Evolutionary conservation across 2,888 invertebrate species (phyloP), one percentile per base, ranked within the genome.

Genomic region (Trachelus stipa): DNA sequence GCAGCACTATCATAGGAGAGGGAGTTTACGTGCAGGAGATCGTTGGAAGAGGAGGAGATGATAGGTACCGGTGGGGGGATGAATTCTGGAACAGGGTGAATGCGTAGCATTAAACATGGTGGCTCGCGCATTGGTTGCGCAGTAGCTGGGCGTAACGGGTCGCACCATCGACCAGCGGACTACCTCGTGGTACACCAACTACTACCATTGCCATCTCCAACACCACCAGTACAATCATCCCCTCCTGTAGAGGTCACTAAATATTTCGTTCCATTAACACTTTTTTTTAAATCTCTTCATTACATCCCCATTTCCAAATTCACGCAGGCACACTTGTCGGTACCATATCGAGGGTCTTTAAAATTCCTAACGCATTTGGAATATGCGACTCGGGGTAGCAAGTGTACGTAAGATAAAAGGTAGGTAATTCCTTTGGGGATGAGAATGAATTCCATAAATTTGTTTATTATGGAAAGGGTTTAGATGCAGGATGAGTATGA

Each of bases 21-120:
- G 76, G 85, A 79, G 75, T 69, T 34, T 77, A 79, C 79, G 83
- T 78, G 78, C 69, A 33, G 30, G 69, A 30, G 33, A 69, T 40
- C 40, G 71, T 4, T 71, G 71, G n/a, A 12, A n/a, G 71, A 71
- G 71, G 79, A 85, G 81, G 85, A 85, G 84, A 40, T 40, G 40
- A 40, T 40, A 40, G 40, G 15, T 15, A 69, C 12, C 30, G 69
- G 30, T 69, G 33, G 69, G 31, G 69, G 69, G 33, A 69, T 12
- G 31, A 69, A 69, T 15, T 12, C 69, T 3, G 69, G 69, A 31
- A 69, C 69, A 11, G 85, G 85, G 84, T 83, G 84, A 87, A 86
- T 87, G 86, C 84, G 84, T 83, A 83, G 85, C 83, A 87, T 87
- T 86, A 87, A 87, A 87, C 87, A 87, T 86, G 86, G 85, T 85